Evolutionary conservation across 2,113 vertebrate species (phyloP).

Genomic region (Oreamnos americanus): DNA sequence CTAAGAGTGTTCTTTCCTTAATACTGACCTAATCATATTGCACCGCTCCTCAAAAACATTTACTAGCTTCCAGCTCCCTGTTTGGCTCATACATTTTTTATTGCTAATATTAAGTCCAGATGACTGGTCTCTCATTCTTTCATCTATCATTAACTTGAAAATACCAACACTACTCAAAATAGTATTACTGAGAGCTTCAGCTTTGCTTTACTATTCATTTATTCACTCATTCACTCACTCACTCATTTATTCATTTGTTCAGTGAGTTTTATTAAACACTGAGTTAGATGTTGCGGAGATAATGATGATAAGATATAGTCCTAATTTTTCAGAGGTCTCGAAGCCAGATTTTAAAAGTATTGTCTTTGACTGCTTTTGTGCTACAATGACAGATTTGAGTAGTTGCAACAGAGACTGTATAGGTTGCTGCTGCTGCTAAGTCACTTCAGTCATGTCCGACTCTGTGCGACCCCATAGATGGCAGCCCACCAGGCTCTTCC

Average conservation of each 20-base stretch:
- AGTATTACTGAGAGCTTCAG: not conserved
- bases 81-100: not conserved
- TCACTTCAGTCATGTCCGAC: no score
- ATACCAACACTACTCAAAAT: not conserved
- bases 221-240: not conserved
- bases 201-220: not conserved
- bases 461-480: no score
- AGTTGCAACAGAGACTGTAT: not conserved
- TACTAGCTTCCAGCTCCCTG: not conserved
- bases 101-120: not conserved
- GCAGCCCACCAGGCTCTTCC: no score
- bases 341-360: not conserved
- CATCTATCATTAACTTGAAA: not conserved
- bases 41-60: not conserved
- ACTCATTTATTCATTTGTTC: not conserved
- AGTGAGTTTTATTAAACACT: not conserved
- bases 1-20: not conserved
- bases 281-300: not conserved
- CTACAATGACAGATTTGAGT: not conserved
- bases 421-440: no score
- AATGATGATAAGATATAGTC: not conserved
- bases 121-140: not conserved
- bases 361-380: not conserved
- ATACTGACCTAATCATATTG: not conserved
- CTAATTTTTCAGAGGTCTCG: not conserved